These are phyloP conservation scores for Myopa testacea DNA, from an alignment of 2,888 invertebrate species.

Conservation along the genomic window DNA sequence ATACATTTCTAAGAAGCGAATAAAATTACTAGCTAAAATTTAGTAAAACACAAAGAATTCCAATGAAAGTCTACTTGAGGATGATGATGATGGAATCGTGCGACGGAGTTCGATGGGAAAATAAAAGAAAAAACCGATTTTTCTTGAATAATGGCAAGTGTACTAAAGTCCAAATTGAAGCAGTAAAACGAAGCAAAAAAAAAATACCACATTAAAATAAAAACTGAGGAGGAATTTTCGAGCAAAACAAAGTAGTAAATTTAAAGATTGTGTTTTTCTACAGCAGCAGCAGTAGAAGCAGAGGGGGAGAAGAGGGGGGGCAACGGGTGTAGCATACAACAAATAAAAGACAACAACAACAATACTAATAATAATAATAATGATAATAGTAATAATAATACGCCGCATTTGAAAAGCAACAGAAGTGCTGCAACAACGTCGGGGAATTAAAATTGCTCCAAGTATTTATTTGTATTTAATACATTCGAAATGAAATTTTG, in stretches of 20 bases:
- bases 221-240: constrained; percentile 9
- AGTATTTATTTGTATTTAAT: neutral
- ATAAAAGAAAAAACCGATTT: neutral
- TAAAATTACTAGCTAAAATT: neutral
- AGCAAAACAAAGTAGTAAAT: constrained; percentile 62
- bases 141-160: neutral
- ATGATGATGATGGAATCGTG: too few species aligned
- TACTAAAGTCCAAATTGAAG: neutral
- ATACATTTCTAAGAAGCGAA: neutral
- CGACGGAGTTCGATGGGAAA: neutral
- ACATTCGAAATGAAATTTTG: neutral
- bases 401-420: neutral
- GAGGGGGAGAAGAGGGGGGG: neutral
- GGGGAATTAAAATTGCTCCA: neutral
- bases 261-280: constrained; percentile 57
- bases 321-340: constrained; percentile 11
- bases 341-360: neutral
- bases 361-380: neutral
- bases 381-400: constrained; percentile 2
- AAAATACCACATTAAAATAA: neutral
- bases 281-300: constrained; percentile 14
- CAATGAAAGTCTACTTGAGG: too few species aligned
- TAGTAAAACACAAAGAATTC: too few species aligned
- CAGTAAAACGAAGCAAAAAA: too few species aligned
- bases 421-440: too few species aligned